Base-by-base conservation (phyloP, 2,888 invertebrate genomes). In the Chrysolina haemoptera region DNA sequence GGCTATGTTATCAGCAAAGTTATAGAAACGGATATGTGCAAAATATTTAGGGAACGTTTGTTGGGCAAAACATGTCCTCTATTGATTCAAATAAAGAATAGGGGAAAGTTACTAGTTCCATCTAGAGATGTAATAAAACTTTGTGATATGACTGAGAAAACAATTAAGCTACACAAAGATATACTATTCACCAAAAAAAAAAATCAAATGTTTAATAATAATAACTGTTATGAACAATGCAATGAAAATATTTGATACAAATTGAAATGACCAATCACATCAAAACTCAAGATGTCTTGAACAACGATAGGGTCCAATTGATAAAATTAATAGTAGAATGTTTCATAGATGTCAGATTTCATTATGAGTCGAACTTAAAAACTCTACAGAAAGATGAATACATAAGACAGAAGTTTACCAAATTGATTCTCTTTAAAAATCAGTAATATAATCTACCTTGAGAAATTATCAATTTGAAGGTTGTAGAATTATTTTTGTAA, bases 251-350 rank as follows among this genome's bases (percentile, higher is more conserved):
- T 43, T 43, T 43, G 43, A 43, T 43, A 43, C 43, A n/a, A 9
- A 6, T 43, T 43, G 43, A 43, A 43, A 43, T 43, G 43, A 43
- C 43, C 12, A 43, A 43, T 43, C 43, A 43, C 8, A 43, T 43
- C 43, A 43, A 43, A 43, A 43, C 43, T 43, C 43, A 43, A 43
- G 43, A 43, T 43, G 8, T 59, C 22, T 59, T 59, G 22, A 59
- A 59, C 59, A 59, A 59, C 20, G 22, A 59, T 20, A 59, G 59
- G 27, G 20, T 20, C 8, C 59, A 59, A 59, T 59, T 59, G 22
- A 59, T 59, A 20, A 59, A 59, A 59, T 12, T 59, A 8, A 20
- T 59, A 14, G 59, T 59, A 14, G 59, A 59, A 59, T 59, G 27
- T 20, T 59, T 59, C 27, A 59, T 59, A 14, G 59, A 59, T 20